Base-by-base conservation (phyloP, 2,888 invertebrate species). In the Drosophila parthenogenetica region DNA sequence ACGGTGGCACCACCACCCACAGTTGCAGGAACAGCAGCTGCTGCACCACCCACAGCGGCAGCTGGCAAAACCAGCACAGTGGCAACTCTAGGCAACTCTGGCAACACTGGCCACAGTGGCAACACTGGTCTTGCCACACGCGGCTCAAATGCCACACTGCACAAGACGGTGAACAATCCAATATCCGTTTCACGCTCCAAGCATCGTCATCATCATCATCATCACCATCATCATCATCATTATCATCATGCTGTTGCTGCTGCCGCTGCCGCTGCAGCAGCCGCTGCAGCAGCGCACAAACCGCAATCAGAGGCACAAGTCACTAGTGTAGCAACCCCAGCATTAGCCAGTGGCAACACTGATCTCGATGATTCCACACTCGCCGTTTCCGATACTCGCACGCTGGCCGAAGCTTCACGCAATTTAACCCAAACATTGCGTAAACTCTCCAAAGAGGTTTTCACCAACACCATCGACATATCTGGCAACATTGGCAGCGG, bases 401-500 rank as follows among this genome's bases (percentile, higher is more conserved):
- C 96, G 53, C 94, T 98, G 46, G 95, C 97, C 74, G 97, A 98
- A 92, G 98, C 98, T 11, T 97, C 97, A 19, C 95, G 97, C 85
- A 98, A 97, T 93, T 94, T 98, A 77, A 98, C 98, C 61, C 97
- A 97, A 92, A 98, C 98, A 59, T 93, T 98, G 64, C 96, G 97
- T 90, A 97, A 97, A 92, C 93, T 98, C 64, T 97, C 97, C 64
- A 97, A 97, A 83, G 97, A 97, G 93, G 97, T 97, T 68, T 94
- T 97, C 89, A 97, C 96, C 75, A 94, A 94, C 83, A 94, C 94
- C 90, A 93, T 94, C 73, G 92, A 92, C 81, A 68, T 92, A 10
- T 81, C 84, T 10, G 84, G 86, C 25, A 64, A 68, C 10, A 54
- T 63, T 22, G 63, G 61, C 48, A 25, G 61, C n/a, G 60, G 81